Percentiles rank a stretch among this genome's conserved stretches.
Conservation (phyloP, 2,113 vertebrate species). For the Toxostoma redivivum region DNA sequence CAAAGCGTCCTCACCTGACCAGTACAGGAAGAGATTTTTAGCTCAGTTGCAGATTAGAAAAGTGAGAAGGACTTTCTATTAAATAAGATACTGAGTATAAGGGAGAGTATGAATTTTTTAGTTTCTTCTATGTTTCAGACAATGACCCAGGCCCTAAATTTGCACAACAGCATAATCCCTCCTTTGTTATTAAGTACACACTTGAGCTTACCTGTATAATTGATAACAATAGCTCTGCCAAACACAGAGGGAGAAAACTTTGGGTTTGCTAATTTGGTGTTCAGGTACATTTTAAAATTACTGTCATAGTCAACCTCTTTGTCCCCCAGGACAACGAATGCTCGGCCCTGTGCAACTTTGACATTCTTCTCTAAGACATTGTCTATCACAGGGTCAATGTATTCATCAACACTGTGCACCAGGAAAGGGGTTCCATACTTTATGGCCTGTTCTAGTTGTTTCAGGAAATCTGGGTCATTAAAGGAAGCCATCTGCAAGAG, state of each 20-base stretch:
- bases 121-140: not conserved
- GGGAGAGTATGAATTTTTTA: not conserved
- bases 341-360: constrained; percentile 80
- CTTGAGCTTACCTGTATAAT: constrained; percentile 86
- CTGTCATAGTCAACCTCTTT: constrained; percentile 93
- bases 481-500: constrained; percentile 87
- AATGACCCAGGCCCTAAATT: not conserved
- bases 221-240: constrained; percentile 95
- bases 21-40: not conserved
- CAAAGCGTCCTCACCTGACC: not conserved
- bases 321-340: constrained; percentile 87
- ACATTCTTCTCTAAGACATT: constrained; percentile 91
- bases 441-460: constrained; percentile 91
- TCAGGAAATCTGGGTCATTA: constrained; percentile 93
- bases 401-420: constrained; percentile 92
- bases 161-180: not conserved
- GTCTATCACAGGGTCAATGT: constrained; percentile 94
- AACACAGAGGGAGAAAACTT: constrained; percentile 91
- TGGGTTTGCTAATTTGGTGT: constrained; percentile 92
- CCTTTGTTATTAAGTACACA: not conserved
- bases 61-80: not conserved
- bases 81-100: not conserved
- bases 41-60: not conserved
- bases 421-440: constrained; percentile 93
- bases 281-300: constrained; percentile 91